Evolutionary conservation across 2,888 invertebrate genomes (phyloP).

Genomic region (Myathropa florea): DNA sequence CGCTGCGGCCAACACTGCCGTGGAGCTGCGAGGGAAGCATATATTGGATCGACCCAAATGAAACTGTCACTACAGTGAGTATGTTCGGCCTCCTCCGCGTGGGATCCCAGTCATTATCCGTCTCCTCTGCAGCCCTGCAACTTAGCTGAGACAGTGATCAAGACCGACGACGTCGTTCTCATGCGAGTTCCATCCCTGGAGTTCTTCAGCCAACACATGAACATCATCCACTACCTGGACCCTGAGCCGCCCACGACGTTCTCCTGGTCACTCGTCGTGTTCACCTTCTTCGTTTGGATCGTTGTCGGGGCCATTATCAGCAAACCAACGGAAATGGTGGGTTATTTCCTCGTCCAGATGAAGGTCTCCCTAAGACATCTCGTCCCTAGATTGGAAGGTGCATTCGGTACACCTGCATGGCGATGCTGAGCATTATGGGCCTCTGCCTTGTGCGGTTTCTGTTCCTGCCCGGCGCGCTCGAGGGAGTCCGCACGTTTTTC

Average conservation of each 20-base stretch:
- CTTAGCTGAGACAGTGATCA: slow-evolving; percentile 16
- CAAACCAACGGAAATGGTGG: slow-evolving; percentile 54
- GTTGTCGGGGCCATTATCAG: slow-evolving; percentile 48
- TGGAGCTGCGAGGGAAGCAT: slow-evolving; percentile 88
- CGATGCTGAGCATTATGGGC: slow-evolving; percentile 56
- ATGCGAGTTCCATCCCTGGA: slow-evolving; percentile 57
- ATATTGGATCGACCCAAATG: slow-evolving; percentile 69
- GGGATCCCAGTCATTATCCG: not conserved
- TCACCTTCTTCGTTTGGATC: slow-evolving; percentile 55
- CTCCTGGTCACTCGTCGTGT: slow-evolving; percentile 74
- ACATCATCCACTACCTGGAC: slow-evolving; percentile 61
- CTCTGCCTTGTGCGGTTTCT: slow-evolving; percentile 71
- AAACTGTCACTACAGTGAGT: slow-evolving; percentile 58
- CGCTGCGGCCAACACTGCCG: slow-evolving; percentile 85
- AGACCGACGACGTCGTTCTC: slow-evolving; percentile 26
- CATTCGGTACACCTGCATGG: slow-evolving; percentile 71
- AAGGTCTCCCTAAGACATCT: not conserved
- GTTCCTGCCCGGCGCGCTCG: slow-evolving; percentile 51
- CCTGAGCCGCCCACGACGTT: slow-evolving; percentile 67
- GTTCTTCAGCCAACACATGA: slow-evolving; percentile 67
- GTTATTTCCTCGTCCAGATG: no score
- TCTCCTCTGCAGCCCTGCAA: slow-evolving; percentile 48
- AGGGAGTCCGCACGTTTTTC: slow-evolving; percentile 44
- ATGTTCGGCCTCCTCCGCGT: slow-evolving; percentile 4
- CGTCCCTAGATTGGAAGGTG: slow-evolving; percentile 76